Evolutionary conservation across 2,888 invertebrate species (phyloP), one percentile per base, ranked within the genome.

Genomic region (Drosophila stalkeri): DNA sequence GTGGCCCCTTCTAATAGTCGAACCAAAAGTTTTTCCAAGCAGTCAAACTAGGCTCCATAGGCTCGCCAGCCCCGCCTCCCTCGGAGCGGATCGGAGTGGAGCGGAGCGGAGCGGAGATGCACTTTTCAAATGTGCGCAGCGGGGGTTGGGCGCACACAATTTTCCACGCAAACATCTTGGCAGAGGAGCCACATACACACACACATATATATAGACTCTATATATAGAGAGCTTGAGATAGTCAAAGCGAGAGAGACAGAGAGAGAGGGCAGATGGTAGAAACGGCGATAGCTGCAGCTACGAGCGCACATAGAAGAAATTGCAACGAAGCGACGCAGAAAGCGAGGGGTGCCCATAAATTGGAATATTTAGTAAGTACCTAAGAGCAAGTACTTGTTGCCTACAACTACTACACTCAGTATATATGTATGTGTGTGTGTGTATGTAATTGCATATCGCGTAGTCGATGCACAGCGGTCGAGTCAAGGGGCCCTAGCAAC

Each of bases 91-190:
- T 14, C 37, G 37, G 16, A 39, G 37, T 16, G 14, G 47, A 51
- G 37, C 56, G 49, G 49, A 39, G 37, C 37, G 14, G 47, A 51
- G 37, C 56, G 49, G 49, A 86, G 90, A 89, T 89, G 89, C 91
- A 89, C 78, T 89, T 91, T 89, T 89, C 89, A 91, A 89, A 89
- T 89, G 90, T 78, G 75, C 74, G 69, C 65, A 64, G 66, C 81
- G 77, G 79, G 74, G 57, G 57, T 59, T 27, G 57, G 43, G 61
- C 59, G 65, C 72, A 78, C 64, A 77, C 80, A 80, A 76, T 87
- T 87, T 87, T 87, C 87, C 90, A 79, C 75, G 67, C 79, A 75
- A 81, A 72, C 77, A 75, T 68, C 77, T 71, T 65, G 60, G 62
- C 78, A 71, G 81, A 85, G 86, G 88, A 89, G 89, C 87, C 71